Conservation (phyloP, 2,888 invertebrate species). For the Pharmacophagus antenor region DNA sequence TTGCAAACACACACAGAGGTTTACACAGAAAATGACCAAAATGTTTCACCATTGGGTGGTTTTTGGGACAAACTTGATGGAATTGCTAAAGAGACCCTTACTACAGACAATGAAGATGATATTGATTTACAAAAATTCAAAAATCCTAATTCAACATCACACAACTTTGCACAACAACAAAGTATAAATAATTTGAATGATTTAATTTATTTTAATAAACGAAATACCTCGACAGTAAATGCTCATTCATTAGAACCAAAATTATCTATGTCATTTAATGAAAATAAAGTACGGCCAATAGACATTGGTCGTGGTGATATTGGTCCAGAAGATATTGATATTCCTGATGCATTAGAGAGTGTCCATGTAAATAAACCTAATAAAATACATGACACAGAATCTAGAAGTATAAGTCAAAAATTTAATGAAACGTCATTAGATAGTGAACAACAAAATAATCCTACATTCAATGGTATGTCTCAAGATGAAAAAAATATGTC, state of each 20-base stretch:
- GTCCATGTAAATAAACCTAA: slow-evolving; percentile 28
- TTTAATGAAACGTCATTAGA: slow-evolving; percentile 9
- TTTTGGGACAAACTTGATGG: slow-evolving; percentile 35
- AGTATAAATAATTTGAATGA: not conserved
- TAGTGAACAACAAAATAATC: no score
- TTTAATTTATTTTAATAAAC: not conserved
- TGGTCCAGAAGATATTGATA: slow-evolving; percentile 41
- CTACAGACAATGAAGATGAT: slow-evolving; percentile 15
- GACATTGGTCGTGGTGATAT: slow-evolving; percentile 53
- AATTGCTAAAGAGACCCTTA: slow-evolving; percentile 25
- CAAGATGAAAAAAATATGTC: slow-evolving; percentile 9
- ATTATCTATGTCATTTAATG: slow-evolving; percentile 4
- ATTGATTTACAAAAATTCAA: slow-evolving; percentile 6
- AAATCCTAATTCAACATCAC: slow-evolving; percentile 7
- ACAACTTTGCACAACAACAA: slow-evolving; percentile 3
- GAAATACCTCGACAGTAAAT: not conserved
- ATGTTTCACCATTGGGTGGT: slow-evolving; percentile 27
- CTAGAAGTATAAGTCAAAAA: slow-evolving; percentile 40
- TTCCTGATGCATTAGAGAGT: slow-evolving; percentile 28
- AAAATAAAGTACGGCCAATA: slow-evolving; percentile 28
- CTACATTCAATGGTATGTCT: no score
- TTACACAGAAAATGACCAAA: slow-evolving; percentile 14
- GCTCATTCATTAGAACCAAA: slow-evolving; percentile 7
- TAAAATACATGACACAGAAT: slow-evolving; percentile 44
- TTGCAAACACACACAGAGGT: slow-evolving; percentile 15